A percentile compares a stretch with the other conserved stretches of the same genome.
phyloP scores from a whole-genome alignment of 2,888 invertebrate species.

The Danaus chrysippus region DNA sequence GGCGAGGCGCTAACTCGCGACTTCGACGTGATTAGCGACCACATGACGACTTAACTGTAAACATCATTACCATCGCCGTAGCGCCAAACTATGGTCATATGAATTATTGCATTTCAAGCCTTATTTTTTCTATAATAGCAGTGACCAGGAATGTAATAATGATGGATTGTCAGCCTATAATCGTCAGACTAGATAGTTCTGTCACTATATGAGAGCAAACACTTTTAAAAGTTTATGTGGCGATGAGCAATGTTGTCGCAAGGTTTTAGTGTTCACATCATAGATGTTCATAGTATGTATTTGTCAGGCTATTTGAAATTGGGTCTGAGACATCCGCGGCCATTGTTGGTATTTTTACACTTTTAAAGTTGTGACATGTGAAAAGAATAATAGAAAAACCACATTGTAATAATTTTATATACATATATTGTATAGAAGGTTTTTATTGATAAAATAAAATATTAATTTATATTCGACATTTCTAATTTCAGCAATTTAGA shows the following conservation, averaged over 20 bases:
- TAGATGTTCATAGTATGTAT: slow-evolving; percentile 60
- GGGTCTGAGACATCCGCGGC: slow-evolving; percentile 47
- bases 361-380: slow-evolving; percentile 44
- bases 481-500: too few species aligned
- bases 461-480: too few species aligned
- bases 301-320: slow-evolving; percentile 63
- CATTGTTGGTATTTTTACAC: slow-evolving; percentile 51
- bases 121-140: slow-evolving; percentile 35
- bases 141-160: slow-evolving; percentile 23
- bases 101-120: slow-evolving; percentile 35
- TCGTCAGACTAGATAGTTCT: slow-evolving; percentile 66
- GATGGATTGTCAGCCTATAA: slow-evolving; percentile 53
- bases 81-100: slow-evolving; percentile 30
- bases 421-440: too few species aligned
- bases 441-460: too few species aligned
- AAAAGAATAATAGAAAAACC: slow-evolving; percentile 5
- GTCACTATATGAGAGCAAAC: slow-evolving; percentile 67
- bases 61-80: slow-evolving; percentile 69
- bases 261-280: slow-evolving; percentile 71
- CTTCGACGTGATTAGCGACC: slow-evolving; percentile 64
- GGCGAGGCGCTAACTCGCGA: slow-evolving; percentile 77
- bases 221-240: slow-evolving; percentile 76
- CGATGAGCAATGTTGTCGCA: slow-evolving; percentile 71
- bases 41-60: slow-evolving; percentile 75
- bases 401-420: neutral